Conservation (phyloP, 1,140 invertebrate species). For the Latrodectus geometricus region DNA sequence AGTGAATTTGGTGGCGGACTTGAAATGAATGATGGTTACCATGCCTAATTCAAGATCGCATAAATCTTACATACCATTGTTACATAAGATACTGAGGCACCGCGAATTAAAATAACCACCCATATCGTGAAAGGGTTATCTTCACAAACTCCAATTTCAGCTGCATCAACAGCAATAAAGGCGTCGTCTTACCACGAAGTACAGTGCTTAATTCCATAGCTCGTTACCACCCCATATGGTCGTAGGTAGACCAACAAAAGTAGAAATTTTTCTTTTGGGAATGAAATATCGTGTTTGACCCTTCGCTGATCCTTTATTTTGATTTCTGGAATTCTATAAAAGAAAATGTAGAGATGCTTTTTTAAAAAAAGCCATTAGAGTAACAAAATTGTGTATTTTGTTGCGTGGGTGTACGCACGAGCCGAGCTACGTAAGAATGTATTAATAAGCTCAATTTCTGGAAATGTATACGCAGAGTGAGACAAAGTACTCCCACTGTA, state of each 20-base stretch:
- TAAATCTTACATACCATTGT: background rate
- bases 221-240: background rate
- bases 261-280: background rate
- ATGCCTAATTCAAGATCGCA: too few relatives aligned
- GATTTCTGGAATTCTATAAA: background rate
- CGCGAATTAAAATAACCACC: background rate
- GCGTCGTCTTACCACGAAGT: background rate
- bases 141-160: background rate
- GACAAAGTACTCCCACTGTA: conserved; percentile 10
- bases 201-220: background rate
- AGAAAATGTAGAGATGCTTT: background rate
- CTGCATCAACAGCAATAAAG: background rate
- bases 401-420: background rate
- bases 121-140: background rate
- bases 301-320: background rate
- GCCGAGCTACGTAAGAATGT: background rate
- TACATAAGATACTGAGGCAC: background rate
- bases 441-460: conserved; percentile 28
- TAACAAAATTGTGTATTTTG: background rate
- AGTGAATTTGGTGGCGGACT: too few relatives aligned
- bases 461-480: background rate
- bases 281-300: conserved; percentile 27
- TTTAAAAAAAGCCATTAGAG: too few relatives aligned
- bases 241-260: background rate
- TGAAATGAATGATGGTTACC: too few relatives aligned